Evolutionary conservation across 2,113 vertebrate species (phyloP).

Genomic region (Indicator indicator): DNA sequence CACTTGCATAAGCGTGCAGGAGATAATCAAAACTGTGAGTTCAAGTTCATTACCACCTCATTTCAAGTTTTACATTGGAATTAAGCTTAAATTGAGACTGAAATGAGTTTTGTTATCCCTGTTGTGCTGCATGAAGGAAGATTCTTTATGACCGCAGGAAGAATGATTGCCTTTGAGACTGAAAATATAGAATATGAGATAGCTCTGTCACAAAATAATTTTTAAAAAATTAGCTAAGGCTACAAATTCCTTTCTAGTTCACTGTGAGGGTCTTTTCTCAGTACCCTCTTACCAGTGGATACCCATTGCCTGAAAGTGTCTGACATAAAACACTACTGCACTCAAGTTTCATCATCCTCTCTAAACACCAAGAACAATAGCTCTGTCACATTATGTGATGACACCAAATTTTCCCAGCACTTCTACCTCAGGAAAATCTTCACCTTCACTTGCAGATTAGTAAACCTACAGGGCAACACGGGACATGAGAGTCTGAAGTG

Average conservation of each 20-base stretch:
- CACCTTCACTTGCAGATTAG: neutral
- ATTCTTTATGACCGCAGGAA: neutral
- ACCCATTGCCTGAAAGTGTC: neutral
- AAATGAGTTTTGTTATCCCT: conserved; percentile 58
- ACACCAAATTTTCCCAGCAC: neutral
- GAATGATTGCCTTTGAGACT: conserved; percentile 9
- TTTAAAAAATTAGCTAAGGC: neutral
- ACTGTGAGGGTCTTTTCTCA: neutral
- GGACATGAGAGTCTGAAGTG: neutral
- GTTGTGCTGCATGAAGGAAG: neutral
- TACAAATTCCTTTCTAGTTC: neutral
- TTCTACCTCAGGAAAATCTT: neutral
- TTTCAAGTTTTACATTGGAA: conserved; percentile 53
- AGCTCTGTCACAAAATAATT: neutral
- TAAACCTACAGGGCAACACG: neutral
- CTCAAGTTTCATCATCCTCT: neutral
- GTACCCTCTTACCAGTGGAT: neutral
- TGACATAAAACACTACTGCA: neutral
- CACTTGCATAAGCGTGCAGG: neutral
- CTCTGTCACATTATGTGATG: neutral
- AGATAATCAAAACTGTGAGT: conserved; percentile 11
- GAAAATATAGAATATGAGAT: neutral
- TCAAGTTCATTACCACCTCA: conserved; percentile 64
- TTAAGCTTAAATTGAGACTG: conserved; percentile 58
- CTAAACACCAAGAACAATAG: neutral